These are phyloP conservation scores for Cryptoleucopteryx plumbea DNA, from an alignment of 2,113 vertebrate species.

Conservation along the genomic window DNA sequence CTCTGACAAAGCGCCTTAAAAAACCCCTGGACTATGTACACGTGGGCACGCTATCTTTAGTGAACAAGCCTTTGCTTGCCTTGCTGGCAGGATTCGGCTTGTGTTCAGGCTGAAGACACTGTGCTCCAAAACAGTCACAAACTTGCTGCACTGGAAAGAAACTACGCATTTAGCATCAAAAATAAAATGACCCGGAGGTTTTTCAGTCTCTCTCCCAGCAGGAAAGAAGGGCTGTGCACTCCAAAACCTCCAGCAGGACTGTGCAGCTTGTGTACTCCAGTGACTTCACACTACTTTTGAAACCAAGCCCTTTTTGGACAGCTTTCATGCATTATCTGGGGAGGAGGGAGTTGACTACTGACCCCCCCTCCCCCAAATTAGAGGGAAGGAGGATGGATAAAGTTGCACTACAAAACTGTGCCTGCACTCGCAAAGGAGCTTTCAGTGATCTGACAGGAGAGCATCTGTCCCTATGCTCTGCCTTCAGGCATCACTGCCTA, in stretches of 20 bases:
- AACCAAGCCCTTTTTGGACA: not conserved
- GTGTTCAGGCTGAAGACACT: not conserved
- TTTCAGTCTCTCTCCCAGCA: not conserved
- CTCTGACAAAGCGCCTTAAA: not conserved
- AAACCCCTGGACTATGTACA: not conserved
- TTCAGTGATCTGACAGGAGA: not conserved
- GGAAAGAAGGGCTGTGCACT: not conserved
- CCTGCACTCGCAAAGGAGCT: not conserved
- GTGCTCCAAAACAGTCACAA: not conserved
- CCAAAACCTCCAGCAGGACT: not conserved
- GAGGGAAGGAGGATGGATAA: not conserved
- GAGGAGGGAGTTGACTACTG: not conserved
- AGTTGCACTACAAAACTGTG: not conserved
- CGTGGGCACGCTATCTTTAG: not conserved
- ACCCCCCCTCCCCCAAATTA: not conserved
- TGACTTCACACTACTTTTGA: not conserved
- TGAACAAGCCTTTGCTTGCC: conserved; percentile 15
- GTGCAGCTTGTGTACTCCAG: not conserved
- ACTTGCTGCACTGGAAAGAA: not conserved
- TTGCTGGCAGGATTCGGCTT: not conserved
- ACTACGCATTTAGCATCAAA: not conserved
- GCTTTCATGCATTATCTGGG: not conserved
- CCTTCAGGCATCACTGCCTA: not conserved
- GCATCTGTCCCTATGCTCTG: not conserved
- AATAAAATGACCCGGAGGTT: not conserved